These are phyloP conservation scores for Ailuropoda melanoleuca DNA, from an alignment of 2,113 vertebrate species.

Conservation along the genomic window DNA sequence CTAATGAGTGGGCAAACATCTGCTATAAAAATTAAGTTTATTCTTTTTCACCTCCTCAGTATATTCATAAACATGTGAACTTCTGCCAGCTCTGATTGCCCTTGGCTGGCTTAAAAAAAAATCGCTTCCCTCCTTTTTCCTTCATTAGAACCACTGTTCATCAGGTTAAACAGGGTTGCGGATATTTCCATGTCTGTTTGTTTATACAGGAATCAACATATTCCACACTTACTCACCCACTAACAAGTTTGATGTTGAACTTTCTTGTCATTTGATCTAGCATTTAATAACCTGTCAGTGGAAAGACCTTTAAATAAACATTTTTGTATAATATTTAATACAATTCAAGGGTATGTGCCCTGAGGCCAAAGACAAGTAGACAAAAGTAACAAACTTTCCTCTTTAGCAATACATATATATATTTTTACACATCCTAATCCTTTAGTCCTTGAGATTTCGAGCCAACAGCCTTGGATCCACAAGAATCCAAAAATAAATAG, in stretches of 20 bases:
- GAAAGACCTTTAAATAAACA: conserved; percentile 86
- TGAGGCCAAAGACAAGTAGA: conserved; percentile 75
- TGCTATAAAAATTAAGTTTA: conserved; percentile 56
- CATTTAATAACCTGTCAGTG: conserved; percentile 86
- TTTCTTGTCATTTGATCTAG: conserved; percentile 84
- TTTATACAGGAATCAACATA: conserved; percentile 79
- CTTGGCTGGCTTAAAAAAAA: conserved; percentile 35
- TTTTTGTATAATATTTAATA: conserved; percentile 86
- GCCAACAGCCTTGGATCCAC: conserved; percentile 42
- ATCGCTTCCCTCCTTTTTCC: background rate
- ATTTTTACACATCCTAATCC: conserved; percentile 65
- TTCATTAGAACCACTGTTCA: conserved; percentile 30
- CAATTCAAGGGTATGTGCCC: conserved; percentile 78
- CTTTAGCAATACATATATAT: conserved; percentile 34
- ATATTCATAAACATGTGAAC: background rate
- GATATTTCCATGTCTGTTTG: conserved; percentile 75
- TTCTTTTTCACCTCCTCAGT: conserved; percentile 13
- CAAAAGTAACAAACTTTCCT: conserved; percentile 64
- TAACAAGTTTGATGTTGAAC: conserved; percentile 85
- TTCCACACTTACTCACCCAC: conserved; percentile 75
- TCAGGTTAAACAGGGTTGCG: conserved; percentile 69
- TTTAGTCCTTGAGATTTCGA: conserved; percentile 58
- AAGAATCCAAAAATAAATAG: conserved; percentile 67
- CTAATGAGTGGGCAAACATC: conserved; percentile 49
- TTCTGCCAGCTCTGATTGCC: conserved; percentile 45